Base-by-base conservation (phyloP, 1,140 invertebrate genomes). In the Zaprionus lachaisei region DNA sequence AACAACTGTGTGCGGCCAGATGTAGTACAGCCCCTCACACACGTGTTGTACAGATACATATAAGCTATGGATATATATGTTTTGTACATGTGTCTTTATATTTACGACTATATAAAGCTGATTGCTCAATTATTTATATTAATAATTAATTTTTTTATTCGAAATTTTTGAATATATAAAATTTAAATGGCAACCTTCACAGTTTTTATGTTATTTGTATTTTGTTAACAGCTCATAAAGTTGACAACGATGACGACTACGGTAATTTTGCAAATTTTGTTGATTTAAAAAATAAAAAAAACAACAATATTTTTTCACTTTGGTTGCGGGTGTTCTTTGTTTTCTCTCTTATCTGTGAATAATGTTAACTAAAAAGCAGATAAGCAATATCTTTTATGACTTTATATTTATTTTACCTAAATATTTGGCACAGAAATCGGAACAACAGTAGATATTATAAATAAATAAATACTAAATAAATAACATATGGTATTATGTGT, bases 1-100 rank as follows among this genome's bases (percentile, higher is more conserved):
- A 51, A n/a, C 17, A 66, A 77, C 24, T 22, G 58, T 26, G 58
- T 44, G 41, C 37, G 37, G 37, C 4, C 14, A 4, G 49, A 41
- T 17, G 38, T 26, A 12, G 65, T 62, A 37, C n/a, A 44, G 41
- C 41, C 0, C n/a, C 41, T 11, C 31, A 11, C 15, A 17, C 41
- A 47, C 41, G 41, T 47, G 41, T 47, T 47, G 6, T 47, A 47
- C n/a, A 34, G 31, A n/a, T 47, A 34, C 9, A n/a, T 47, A 17
- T 17, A 17, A 17, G 12, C 34, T 37, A 4, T 37, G 34, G 6
- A 44, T n/a, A 17, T 47, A 2, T 34, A 34, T 34, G 31, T 34
- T 34, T 34, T 34, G 5, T 28, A 28, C 5, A 28, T 44, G 15
- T 38, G 41, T 47, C 7, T 47, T 17, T 17, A 44, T 44, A 7